Conservation (phyloP, 1,140 invertebrate genomes). For the Monomorium pharaonis region DNA sequence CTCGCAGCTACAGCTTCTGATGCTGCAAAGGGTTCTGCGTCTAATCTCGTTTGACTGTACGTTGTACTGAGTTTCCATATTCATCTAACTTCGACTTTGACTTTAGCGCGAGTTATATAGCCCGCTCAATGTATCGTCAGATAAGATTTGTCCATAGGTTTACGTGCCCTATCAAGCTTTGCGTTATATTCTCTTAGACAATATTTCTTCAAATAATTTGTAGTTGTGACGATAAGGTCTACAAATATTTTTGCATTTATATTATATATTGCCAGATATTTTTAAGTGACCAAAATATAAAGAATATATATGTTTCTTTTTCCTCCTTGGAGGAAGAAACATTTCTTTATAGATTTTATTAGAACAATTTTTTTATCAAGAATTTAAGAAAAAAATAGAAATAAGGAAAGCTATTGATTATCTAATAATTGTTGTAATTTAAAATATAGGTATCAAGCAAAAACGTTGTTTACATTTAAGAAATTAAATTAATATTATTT, state of each 20-base stretch:
- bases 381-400: background rate
- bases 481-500: background rate
- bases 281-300: background rate
- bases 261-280: background rate
- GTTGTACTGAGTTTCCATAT: constrained; percentile 64
- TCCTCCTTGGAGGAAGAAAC: no score
- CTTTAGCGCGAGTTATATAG: constrained; percentile 41
- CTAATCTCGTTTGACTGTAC: constrained; percentile 60
- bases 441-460: background rate
- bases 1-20: constrained; percentile 58
- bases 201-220: background rate
- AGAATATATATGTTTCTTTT: background rate
- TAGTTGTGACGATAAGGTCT: background rate
- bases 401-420: background rate
- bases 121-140: constrained; percentile 50
- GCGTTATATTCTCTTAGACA: background rate
- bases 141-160: constrained; percentile 51
- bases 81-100: constrained; percentile 68
- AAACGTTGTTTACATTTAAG: background rate
- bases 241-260: background rate
- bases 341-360: background rate
- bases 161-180: background rate
- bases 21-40: constrained; percentile 21
- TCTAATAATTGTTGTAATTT: background rate
- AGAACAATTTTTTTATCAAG: background rate